These are phyloP conservation scores for Butorides virescens DNA, from an alignment of 2,113 vertebrate species.

Conservation along the genomic window DNA sequence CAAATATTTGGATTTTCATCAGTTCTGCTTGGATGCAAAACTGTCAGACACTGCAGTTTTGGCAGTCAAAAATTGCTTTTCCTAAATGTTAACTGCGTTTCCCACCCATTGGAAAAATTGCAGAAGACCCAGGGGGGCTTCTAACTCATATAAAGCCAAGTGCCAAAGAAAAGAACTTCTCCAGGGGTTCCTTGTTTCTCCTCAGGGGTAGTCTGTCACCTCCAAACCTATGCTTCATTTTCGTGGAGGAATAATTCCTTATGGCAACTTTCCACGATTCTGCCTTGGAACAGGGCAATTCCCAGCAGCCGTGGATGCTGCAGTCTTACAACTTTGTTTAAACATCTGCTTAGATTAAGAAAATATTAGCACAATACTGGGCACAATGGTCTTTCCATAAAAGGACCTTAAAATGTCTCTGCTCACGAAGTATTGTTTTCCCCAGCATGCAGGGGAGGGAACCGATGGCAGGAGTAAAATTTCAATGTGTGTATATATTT, in stretches of 20 bases:
- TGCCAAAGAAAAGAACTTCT: slow-evolving; percentile 64
- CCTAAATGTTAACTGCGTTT: slow-evolving; percentile 61
- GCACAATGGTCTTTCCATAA: neutral
- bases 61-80: slow-evolving; percentile 63
- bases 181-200: slow-evolving; percentile 65
- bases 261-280: slow-evolving; percentile 44
- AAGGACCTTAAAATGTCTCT: slow-evolving; percentile 7
- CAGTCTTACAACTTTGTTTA: slow-evolving; percentile 16
- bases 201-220: slow-evolving; percentile 58
- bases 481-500: neutral
- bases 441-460: neutral
- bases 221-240: slow-evolving; percentile 43
- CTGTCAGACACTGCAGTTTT: slow-evolving; percentile 56
- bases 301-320: neutral
- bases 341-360: slow-evolving; percentile 54
- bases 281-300: slow-evolving; percentile 16
- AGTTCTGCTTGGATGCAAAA: slow-evolving; percentile 68
- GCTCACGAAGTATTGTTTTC: neutral
- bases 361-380: slow-evolving; percentile 32
- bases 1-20: slow-evolving; percentile 69
- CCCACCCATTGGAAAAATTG: slow-evolving; percentile 68
- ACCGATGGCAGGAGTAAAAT: slow-evolving; percentile 5
- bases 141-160: neutral
- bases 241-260: neutral
- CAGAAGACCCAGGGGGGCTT: slow-evolving; percentile 63